phyloP scores from a whole-genome alignment of 53 echinoderm and acorn worm species.

The Pentamera pediparva region DNA sequence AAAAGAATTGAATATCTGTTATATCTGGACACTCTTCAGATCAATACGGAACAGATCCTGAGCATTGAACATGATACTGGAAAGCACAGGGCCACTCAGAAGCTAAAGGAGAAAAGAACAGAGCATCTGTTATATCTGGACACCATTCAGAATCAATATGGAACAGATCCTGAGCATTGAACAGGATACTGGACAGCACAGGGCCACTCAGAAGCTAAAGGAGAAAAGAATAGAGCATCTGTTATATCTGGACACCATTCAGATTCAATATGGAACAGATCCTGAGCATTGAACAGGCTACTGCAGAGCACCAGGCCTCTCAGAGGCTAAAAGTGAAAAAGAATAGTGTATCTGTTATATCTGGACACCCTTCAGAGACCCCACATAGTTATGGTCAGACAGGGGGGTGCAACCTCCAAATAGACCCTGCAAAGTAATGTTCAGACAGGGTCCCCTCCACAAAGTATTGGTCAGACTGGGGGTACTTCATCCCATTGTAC shows the following conservation, averaged over 20 bases:
- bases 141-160: slow-evolving; percentile 92
- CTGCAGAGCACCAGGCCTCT: slow-evolving; percentile 93
- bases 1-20: background rate
- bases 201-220: slow-evolving; percentile 78
- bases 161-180: slow-evolving; percentile 80
- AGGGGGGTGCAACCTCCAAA: no score
- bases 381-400: no score
- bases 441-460: no score
- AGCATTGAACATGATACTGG: slow-evolving; percentile 85
- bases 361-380: slow-evolving; percentile 88
- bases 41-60: slow-evolving; percentile 84
- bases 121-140: slow-evolving; percentile 53
- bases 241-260: slow-evolving; percentile 91
- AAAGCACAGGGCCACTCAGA: slow-evolving; percentile 85
- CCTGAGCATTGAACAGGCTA: slow-evolving; percentile 76
- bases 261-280: slow-evolving; percentile 85
- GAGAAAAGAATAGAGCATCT: background rate
- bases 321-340: slow-evolving; percentile 50
- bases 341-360: slow-evolving; percentile 10
- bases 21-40: slow-evolving; percentile 85
- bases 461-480: no score
- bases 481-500: no score
- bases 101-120: slow-evolving; percentile 37
- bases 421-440: no score
- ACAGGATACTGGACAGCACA: slow-evolving; percentile 86